Evolutionary conservation across 2,113 vertebrate genomes (phyloP), one percentile per base, ranked within the genome.

Genomic region (Eulemur rufifrons): DNA sequence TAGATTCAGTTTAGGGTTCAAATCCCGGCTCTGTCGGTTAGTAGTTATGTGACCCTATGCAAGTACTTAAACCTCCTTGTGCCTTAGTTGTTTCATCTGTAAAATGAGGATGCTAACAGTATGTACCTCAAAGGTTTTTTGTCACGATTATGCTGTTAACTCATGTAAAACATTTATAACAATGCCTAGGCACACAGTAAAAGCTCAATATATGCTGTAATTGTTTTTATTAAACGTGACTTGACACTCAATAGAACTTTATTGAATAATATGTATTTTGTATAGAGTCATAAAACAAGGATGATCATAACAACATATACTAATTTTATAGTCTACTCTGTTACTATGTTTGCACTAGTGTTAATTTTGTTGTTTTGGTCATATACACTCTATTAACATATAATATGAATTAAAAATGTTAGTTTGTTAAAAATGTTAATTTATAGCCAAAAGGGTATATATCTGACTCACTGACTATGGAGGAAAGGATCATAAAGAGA

Each of bases 91-190:
- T 50, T 50, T 50, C 45, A 47, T 34, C 73, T 50, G 29, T 29
- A 74, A 74, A 74, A 29, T 1, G 37, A 61, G 29, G 56, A 37
- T 37, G 63, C 64, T 89, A 52, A 78, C 52, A 69, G 50, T 42
- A 69, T 59, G 32, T 42, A 69, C 18, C 29, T 59, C 77, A 69
- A 20, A 69, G 76, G 8, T 17, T n/a, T 68, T 34, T n/a, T 34
- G 47, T 59, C 8, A 89, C 63, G 21, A 91, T 86, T 80, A 56
- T 47, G 81, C 9, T 71, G 27, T 86, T 86, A 92, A 78, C 66
- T 89, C 21, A 83, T 23, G 77, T 27, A 45, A 87, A 52, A 25
- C 76, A 94, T 80, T 92, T 89, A 94, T 29, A 92, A 90, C 80
- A 59, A 86, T 39, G 66, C 66, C 59, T 77, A 63, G 27, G 27